These are phyloP conservation scores for Hypomesus transpacificus DNA, from an alignment of 2,113 vertebrate genomes.

Conservation along the genomic window DNA sequence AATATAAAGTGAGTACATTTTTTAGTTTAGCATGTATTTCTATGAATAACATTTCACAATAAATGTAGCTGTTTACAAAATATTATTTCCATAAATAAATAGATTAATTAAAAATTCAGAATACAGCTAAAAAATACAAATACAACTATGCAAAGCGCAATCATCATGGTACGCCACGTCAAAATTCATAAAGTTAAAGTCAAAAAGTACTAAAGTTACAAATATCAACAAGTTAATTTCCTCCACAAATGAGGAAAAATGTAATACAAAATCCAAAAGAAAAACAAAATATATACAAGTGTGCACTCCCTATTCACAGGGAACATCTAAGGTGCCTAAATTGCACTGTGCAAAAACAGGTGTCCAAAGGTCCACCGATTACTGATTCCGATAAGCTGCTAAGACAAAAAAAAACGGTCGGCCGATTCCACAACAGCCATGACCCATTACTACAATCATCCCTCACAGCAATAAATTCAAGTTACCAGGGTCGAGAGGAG, in stretches of 20 bases:
- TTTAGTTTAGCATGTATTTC: conserved; percentile 63
- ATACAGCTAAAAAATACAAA: conserved; percentile 61
- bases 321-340: conserved; percentile 59
- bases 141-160: conserved; percentile 59
- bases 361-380: conserved; percentile 62
- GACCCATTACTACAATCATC: conserved; percentile 23
- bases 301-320: conserved; percentile 65
- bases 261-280: conserved; percentile 53
- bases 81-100: conserved; percentile 73
- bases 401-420: conserved; percentile 62
- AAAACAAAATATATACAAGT: conserved; percentile 65
- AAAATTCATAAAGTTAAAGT: conserved; percentile 52
- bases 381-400: conserved; percentile 63
- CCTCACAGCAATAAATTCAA: conserved; percentile 67
- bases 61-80: conserved; percentile 68
- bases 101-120: conserved; percentile 64
- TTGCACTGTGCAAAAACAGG: conserved; percentile 76
- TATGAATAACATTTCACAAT: conserved; percentile 76
- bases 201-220: conserved; percentile 42
- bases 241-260: conserved; percentile 49
- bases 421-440: conserved; percentile 50
- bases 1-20: conserved; percentile 63
- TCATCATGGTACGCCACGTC: conserved; percentile 64
- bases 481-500: conserved; percentile 54
- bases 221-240: conserved; percentile 60